Base-by-base conservation (phyloP, 2,888 invertebrate genomes). In the Autographa pulchrina region DNA sequence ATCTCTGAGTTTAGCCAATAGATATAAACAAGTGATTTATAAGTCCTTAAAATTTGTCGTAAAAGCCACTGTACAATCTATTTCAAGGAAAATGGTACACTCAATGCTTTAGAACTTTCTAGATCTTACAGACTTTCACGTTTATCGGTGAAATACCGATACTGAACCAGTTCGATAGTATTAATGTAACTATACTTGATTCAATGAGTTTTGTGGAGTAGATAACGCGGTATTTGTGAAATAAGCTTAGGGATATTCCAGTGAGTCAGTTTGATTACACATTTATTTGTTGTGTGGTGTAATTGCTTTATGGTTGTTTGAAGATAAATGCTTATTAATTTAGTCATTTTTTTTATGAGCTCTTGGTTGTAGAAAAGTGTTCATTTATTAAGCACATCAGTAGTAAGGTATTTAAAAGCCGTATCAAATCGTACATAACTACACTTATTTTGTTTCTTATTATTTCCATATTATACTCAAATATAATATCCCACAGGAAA, bases 31-130 rank as follows among this genome's bases (percentile, higher is more conserved):
- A 56, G 20, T 25, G 25, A 56, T 56, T 56, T 56, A 56, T 56
- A 25, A 2, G 11, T 20, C 20, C 25, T 56, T 56, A 20, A 11
- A 43, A 75, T 66, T 9, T 41, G 7, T 60, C 56, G 20, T 64
- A 61, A 63, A 70, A 41, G 16, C 25, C 16, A 38, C 25, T 31
- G 14, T 43, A 25, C 14, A 56, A 43, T 43, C 31, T 32, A 9
- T 52, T 14, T 35, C 38, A 35, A 18, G 16, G 38, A 61, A 18
- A 14, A 13, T 31, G 8, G 7, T 20, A n/a, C n/a, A 60, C 38
- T 62, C 52, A 38, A 38, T 35, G 25, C 41, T 18, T 32, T 32
- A 62, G 38, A 61, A 73, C 69, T 73, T 70, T 73, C 73, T 70
- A 68, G 14, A 65, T 56, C 54, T 56, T 56, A 56, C 25, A 56